Conservation (phyloP, 2,797 vertebrate species). For the Tapera naevia region DNA sequence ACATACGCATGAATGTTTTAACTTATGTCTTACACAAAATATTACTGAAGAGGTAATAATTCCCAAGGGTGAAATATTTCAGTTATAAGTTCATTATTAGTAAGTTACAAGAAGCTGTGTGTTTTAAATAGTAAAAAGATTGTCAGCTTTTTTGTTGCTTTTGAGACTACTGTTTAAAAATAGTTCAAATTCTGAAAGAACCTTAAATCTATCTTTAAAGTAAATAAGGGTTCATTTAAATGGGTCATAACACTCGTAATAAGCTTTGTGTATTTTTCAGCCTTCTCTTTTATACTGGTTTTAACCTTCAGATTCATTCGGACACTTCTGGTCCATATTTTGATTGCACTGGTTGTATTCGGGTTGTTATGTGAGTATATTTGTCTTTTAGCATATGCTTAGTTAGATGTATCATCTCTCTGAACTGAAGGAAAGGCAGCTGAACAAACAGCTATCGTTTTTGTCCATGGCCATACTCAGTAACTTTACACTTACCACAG, state of each 20-base stretch:
- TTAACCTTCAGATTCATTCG: constrained; percentile 75
- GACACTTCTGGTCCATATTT: constrained; percentile 72
- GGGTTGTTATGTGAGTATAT: constrained; percentile 80
- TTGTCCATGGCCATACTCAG: not conserved
- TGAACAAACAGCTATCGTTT: not conserved
- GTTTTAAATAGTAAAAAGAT: not conserved
- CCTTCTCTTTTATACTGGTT: constrained; percentile 71
- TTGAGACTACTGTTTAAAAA: not conserved
- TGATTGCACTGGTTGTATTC: constrained; percentile 73
- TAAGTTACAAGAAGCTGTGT: not conserved
- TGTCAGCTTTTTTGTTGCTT: not conserved
- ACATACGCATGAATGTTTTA: not conserved
- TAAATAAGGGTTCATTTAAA: not conserved
- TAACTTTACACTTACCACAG: not conserved
- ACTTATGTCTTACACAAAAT: not conserved
- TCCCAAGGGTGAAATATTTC: not conserved
- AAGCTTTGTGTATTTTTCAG: constrained; percentile 60
- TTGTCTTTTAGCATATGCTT: not conserved
- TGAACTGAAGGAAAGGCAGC: not conserved
- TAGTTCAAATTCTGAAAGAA: not conserved
- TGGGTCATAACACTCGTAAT: not conserved
- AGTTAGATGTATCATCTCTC: not conserved
- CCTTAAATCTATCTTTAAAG: not conserved
- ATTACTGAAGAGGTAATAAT: not conserved
- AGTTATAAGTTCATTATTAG: not conserved